Evolutionary conservation across 2,797 vertebrate genomes (phyloP).

Genomic region (Amniataba percoides): DNA sequence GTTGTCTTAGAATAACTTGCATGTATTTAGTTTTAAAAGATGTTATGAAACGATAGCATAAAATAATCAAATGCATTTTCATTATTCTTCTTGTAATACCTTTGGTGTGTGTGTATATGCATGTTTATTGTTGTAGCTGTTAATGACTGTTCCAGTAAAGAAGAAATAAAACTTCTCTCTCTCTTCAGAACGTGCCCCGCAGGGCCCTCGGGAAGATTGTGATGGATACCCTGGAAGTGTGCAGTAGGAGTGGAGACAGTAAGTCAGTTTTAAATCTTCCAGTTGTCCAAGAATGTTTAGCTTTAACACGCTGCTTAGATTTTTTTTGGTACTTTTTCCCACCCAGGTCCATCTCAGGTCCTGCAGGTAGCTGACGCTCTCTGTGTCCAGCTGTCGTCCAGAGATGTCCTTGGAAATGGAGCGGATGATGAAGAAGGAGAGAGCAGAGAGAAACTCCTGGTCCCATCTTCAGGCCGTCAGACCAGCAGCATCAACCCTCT

Average conservation of each 20-base stretch:
- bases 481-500: conserved; percentile 47
- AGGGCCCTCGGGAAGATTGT: conserved; percentile 78
- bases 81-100: too few relatives aligned
- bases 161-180: not conserved
- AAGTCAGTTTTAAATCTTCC: not conserved
- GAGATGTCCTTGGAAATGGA: conserved; percentile 37
- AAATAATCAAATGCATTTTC: not conserved
- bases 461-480: conserved; percentile 41
- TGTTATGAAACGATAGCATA: not conserved
- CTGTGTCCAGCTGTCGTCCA: conserved; percentile 50
- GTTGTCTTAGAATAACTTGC: not conserved
- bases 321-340: not conserved
- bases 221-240: conserved; percentile 77
- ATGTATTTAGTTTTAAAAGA: not conserved
- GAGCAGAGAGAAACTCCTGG: conserved; percentile 33
- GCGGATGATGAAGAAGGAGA: conserved; percentile 29
- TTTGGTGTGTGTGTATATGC: not conserved
- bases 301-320: not conserved
- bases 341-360: conserved; percentile 52
- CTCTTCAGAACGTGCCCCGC: conserved; percentile 76
- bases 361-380: conserved; percentile 66
- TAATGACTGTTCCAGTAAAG: too few relatives aligned
- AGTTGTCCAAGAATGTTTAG: not conserved
- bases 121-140: not conserved
- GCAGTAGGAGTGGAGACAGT: conserved; percentile 73